phyloP scores from a whole-genome alignment of 2,888 invertebrate genomes.

The Andrena trimmerana region DNA sequence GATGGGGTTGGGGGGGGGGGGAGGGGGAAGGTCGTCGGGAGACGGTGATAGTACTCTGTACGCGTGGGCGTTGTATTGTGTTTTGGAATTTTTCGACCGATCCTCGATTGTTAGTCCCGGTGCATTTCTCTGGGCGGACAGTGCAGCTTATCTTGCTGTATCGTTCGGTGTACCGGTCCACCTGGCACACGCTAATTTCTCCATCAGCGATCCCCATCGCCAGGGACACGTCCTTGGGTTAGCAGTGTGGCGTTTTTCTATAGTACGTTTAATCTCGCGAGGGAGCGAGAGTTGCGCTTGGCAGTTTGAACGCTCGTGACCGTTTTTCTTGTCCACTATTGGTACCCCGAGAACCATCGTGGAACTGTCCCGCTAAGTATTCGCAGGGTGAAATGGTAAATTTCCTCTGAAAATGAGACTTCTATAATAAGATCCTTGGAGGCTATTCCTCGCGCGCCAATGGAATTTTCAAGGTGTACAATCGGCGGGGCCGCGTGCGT shows the following conservation, averaged over 20 bases:
- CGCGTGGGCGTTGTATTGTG: slow-evolving; percentile 12
- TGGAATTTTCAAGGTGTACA: slow-evolving; percentile 78
- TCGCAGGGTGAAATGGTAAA: not conserved
- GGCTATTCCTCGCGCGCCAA: slow-evolving; percentile 43
- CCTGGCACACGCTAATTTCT: slow-evolving; percentile 20
- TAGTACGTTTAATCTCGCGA: too few species aligned
- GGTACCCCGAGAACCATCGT: not conserved
- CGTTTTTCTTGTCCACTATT: not conserved
- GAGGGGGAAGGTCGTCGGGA: slow-evolving; percentile 33
- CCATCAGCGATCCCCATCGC: slow-evolving; percentile 13
- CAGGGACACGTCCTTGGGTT: not conserved
- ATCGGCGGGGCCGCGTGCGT: slow-evolving; percentile 27
- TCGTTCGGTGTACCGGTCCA: not conserved
- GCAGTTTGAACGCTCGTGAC: not conserved
- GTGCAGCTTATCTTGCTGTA: slow-evolving; percentile 19
- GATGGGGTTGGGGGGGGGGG: slow-evolving; percentile 33
- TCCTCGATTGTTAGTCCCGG: slow-evolving; percentile 16
- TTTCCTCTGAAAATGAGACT: slow-evolving; percentile 21
- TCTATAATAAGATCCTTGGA: slow-evolving; percentile 36
- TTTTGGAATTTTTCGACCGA: slow-evolving; percentile 39
- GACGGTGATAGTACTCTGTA: slow-evolving; percentile 20
- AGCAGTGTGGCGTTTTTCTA: slow-evolving; percentile 6
- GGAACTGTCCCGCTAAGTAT: not conserved
- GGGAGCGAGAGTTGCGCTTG: too few species aligned
- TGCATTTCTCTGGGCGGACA: slow-evolving; percentile 9